phyloP scores from a whole-genome alignment of 2,888 invertebrate species.

The Andrena chrysosceles region DNA sequence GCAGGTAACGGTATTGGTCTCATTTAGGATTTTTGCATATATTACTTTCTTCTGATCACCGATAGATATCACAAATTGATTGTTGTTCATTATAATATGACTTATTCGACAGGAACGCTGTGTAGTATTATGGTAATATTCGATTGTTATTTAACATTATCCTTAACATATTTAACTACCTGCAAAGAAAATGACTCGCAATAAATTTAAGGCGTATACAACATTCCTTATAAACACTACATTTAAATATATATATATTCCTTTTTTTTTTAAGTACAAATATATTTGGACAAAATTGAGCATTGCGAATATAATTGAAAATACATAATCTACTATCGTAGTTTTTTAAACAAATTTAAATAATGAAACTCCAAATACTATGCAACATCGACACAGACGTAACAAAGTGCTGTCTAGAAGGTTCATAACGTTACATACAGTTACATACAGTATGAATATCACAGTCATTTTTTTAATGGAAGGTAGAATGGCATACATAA shows the following conservation, averaged over 20 bases:
- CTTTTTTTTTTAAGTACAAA: not conserved
- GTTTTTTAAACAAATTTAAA: not conserved
- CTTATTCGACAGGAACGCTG: not conserved
- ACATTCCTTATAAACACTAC: too few species aligned
- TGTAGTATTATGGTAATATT: not conserved
- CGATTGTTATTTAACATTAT: not conserved
- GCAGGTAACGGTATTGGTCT: not conserved
- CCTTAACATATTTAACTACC: constrained; percentile 1
- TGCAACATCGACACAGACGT: not conserved
- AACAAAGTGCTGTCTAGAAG: not conserved
- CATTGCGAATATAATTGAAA: not conserved
- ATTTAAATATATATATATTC: too few species aligned
- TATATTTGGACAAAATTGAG: not conserved
- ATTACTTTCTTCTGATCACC: constrained; percentile 20
- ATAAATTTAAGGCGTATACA: not conserved
- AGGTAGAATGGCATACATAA: not conserved
- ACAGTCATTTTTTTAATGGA: not conserved
- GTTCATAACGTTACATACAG: constrained; percentile 15
- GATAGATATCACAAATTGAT: constrained; percentile 32
- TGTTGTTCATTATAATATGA: constrained; percentile 14
- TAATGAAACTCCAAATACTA: not conserved
- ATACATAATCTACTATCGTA: not conserved
- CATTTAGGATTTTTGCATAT: constrained; percentile 21
- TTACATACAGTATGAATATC: constrained; percentile 6
- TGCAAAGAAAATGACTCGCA: not conserved